phyloP scores from a whole-genome alignment of 2,888 invertebrate species.

The Myopa testacea region DNA sequence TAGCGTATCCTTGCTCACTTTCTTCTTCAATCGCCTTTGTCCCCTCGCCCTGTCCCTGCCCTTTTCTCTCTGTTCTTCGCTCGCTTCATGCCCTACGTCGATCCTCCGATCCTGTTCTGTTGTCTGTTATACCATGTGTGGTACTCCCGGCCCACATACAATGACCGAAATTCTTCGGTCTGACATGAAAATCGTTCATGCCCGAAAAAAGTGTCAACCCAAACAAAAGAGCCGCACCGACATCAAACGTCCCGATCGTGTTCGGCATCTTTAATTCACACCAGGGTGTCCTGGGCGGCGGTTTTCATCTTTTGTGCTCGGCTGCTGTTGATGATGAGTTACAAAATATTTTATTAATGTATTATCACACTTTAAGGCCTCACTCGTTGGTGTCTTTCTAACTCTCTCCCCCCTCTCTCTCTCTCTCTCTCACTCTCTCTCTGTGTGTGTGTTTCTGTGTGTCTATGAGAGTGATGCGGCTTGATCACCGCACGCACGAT shows the following conservation, averaged over 20 bases:
- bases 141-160: constrained; percentile 10
- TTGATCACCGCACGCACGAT: constrained; percentile 2
- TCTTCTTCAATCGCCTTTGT: background rate
- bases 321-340: constrained; percentile 51
- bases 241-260: constrained; percentile 64
- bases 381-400: background rate
- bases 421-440: background rate
- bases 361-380: constrained; percentile 61
- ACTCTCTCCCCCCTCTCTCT: constrained; percentile 30
- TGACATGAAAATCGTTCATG: constrained; percentile 65
- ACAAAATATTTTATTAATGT: constrained; percentile 65
- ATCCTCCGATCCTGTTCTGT: constrained; percentile 41
- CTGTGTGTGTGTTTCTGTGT: background rate
- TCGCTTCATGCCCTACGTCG: background rate
- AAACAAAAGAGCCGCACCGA: constrained; percentile 66
- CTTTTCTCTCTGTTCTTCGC: background rate
- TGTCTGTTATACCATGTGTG: constrained; percentile 33
- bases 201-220: constrained; percentile 69
- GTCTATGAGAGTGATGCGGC: constrained; percentile 28
- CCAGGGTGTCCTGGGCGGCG: constrained; percentile 64
- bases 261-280: constrained; percentile 67
- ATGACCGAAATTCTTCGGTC: constrained; percentile 42
- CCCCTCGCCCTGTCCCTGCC: background rate
- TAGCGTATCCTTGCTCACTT: constrained; percentile 27
- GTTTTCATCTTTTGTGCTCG: constrained; percentile 46